A percentile compares a stretch with the other conserved stretches of the same genome.
These are phyloP conservation scores for Arctocebus calabarensis DNA, from an alignment of 2,797 vertebrate genomes.

Conservation along the genomic window DNA sequence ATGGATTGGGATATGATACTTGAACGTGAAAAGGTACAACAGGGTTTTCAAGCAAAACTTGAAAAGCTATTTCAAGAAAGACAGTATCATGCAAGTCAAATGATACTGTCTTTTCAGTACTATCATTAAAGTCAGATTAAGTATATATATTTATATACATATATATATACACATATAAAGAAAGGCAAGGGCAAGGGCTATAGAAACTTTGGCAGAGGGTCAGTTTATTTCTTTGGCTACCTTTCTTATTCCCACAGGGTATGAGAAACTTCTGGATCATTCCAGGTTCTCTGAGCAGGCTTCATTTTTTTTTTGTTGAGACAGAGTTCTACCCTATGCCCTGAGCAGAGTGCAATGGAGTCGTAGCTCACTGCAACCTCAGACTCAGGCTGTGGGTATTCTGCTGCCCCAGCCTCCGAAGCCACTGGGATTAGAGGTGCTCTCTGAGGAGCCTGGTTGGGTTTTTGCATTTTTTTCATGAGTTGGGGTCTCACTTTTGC, in stretches of 20 bases:
- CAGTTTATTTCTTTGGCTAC: neutral
- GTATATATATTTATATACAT: neutral
- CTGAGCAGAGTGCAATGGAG: no score
- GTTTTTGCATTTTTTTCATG: no score
- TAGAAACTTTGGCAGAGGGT: neutral
- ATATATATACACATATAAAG: neutral
- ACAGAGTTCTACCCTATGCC: no score
- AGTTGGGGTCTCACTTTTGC: no score
- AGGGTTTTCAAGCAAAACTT: neutral
- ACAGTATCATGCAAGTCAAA: neutral
- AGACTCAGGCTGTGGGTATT: no score
- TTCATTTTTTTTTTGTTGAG: no score
- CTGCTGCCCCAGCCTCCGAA: no score
- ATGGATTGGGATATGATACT: neutral
- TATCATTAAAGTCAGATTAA: neutral
- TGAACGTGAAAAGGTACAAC: neutral
- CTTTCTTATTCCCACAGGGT: neutral
- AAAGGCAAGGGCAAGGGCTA: neutral
- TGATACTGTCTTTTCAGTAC: no score
- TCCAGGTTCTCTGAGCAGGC: no score
- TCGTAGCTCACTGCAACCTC: no score
- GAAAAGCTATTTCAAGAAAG: neutral
- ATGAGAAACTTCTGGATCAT: neutral
- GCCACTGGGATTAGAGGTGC: no score
- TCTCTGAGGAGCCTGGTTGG: no score